Percentiles rank a stretch among this genome's conserved stretches.
These are phyloP conservation scores for Pristionchus mayeri DNA, from an alignment of 2,888 invertebrate genomes.

Conservation along the genomic window DNA sequence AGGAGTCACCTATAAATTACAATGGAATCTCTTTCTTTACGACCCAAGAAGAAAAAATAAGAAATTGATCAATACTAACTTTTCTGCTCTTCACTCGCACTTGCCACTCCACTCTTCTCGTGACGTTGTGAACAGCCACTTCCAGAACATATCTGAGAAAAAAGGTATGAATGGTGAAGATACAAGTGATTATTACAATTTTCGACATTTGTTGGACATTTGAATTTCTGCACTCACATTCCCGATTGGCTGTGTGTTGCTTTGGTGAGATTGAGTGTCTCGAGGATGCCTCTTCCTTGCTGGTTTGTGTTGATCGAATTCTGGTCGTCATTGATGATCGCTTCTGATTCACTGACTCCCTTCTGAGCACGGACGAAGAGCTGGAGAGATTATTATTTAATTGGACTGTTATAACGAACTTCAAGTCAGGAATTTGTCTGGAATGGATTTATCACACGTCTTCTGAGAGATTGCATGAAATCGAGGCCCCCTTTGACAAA, in stretches of 20 bases:
- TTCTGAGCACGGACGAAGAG: background rate
- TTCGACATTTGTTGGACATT: too few relatives aligned
- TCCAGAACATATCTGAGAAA: constrained; percentile 7
- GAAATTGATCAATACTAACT: background rate
- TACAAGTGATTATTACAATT: background rate
- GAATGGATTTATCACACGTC: too few relatives aligned
- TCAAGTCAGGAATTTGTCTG: too few relatives aligned
- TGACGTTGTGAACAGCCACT: background rate
- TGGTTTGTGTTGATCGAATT: background rate
- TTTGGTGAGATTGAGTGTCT: background rate
- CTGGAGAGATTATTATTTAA: too few relatives aligned
- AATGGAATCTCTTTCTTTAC: too few relatives aligned
- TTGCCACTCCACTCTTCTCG: background rate
- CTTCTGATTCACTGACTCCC: background rate
- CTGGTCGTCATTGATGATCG: constrained; percentile 1
- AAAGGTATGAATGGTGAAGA: background rate
- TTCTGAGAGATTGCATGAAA: too few relatives aligned
- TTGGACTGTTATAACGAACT: too few relatives aligned
- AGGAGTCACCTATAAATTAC: constrained; percentile 53
- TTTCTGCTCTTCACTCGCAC: background rate
- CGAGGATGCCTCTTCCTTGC: background rate
- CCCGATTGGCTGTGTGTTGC: background rate
- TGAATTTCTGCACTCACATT: background rate
- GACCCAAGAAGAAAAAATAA: too few relatives aligned
- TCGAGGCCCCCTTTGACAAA: too few relatives aligned